Evolutionary conservation across 2,113 vertebrate species (phyloP).

Genomic region (Nymphicus hollandicus): DNA sequence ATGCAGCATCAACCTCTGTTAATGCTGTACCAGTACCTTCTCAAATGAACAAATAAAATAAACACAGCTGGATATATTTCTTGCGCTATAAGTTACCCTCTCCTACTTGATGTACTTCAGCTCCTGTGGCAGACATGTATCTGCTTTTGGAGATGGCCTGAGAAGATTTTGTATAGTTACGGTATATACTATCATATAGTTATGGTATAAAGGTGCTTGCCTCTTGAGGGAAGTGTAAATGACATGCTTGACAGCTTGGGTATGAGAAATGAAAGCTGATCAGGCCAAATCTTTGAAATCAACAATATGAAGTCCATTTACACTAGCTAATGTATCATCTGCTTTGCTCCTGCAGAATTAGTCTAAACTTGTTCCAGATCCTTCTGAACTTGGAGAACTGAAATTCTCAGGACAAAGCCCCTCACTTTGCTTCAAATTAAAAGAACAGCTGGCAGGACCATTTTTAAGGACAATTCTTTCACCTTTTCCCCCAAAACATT

Average conservation of each 20-base stretch:
- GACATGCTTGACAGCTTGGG: neutral
- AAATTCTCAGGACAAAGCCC: neutral
- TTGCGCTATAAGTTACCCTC: neutral
- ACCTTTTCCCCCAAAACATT: accelerated
- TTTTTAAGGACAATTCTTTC: neutral
- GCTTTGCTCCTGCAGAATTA: neutral
- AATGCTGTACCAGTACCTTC: neutral
- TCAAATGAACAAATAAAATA: neutral
- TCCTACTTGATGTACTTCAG: neutral
- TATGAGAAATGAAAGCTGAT: neutral
- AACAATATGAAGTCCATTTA: neutral
- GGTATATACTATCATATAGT: neutral
- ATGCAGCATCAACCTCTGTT: neutral
- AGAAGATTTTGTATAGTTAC: neutral
- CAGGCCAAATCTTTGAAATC: neutral
- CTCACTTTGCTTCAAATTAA: neutral
- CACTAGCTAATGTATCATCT: neutral
- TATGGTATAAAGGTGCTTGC: neutral
- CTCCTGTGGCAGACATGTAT: neutral
- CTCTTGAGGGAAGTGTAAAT: neutral
- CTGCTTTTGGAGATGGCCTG: neutral
- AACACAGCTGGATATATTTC: neutral
- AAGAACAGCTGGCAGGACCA: neutral
- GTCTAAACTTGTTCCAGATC: neutral
- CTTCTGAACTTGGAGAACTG: neutral